These are phyloP conservation scores for Mormyrus hasselquistii DNA, from an alignment of 2,797 vertebrate genomes.

Conservation along the genomic window DNA sequence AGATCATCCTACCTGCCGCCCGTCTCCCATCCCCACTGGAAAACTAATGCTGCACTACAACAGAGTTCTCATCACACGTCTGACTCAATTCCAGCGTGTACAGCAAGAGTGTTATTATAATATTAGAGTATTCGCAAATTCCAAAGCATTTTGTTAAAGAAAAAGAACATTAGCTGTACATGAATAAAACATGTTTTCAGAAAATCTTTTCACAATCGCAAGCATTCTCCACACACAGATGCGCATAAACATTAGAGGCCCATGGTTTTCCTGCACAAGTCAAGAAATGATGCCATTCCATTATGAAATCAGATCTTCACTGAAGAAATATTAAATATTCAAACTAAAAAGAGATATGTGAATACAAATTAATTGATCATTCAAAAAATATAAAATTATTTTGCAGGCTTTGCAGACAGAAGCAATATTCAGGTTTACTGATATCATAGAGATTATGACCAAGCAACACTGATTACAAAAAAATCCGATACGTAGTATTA, in stretches of 20 bases:
- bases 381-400: neutral
- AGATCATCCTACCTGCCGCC: neutral
- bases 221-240: neutral
- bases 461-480: neutral
- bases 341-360: neutral
- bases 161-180: neutral
- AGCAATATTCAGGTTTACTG: neutral
- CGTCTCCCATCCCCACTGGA: neutral
- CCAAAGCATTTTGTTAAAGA: neutral
- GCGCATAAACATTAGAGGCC: neutral
- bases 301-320: neutral
- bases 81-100: neutral
- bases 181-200: neutral
- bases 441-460: neutral
- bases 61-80: neutral
- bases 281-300: neutral
- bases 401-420: neutral
- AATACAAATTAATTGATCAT: neutral
- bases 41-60: neutral
- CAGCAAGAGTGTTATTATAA: neutral
- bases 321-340: neutral
- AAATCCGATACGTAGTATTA: neutral
- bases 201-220: neutral
- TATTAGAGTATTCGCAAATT: neutral
- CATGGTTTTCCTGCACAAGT: neutral